Evolutionary conservation across 2,888 invertebrate genomes (phyloP), one percentile per base, ranked within the genome.

Genomic region (Leucoma salicis): DNA sequence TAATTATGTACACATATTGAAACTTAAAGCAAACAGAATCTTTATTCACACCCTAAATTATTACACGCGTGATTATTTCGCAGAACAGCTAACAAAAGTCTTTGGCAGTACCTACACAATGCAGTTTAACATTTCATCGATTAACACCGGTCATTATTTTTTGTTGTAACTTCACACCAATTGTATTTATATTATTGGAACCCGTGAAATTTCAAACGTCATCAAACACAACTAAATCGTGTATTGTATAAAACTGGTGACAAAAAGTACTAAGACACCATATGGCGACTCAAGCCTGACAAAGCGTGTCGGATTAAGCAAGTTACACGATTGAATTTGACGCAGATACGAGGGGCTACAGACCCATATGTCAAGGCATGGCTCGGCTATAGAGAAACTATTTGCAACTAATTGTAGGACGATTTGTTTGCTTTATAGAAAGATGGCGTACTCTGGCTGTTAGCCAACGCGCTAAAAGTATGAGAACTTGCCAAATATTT

Each of bases 251-350:
- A 35, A 53, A 34, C 50, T 57, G 59, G 58, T 63, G 70, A 74
- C 76, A 74, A 69, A 70, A 58, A 67, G 59, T 60, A 73, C 76
- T 78, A 80, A 84, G 84, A 81, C 76, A 82, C 74, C 87, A 88
- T 86, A 85, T 87, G 86, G 83, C 73, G 56, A 14, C 35, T n/a
- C 13, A 55, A 52, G 57, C 49, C 53, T 54, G 51, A 71, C 70
- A 75, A 80, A 77, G 76, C 75, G 53, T 57, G 63, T 59, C 65
- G 75, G 87, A 84, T 87, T 87, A 82, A 64, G 67, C 67, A 66
- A 63, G 70, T 66, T 63, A 64, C 65, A 58, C 68, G 72, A 84
- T 82, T 72, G 72, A 78, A 77, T 81, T 70, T 70, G 77, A 74
- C 62, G 59, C 60, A 48, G 46, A 42, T 53, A 55, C 53, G 38